A percentile compares a stretch with the other conserved stretches of the same genome.
These are phyloP conservation scores for Philonicus albiceps DNA, from an alignment of 2,888 invertebrate species.

Conservation along the genomic window DNA sequence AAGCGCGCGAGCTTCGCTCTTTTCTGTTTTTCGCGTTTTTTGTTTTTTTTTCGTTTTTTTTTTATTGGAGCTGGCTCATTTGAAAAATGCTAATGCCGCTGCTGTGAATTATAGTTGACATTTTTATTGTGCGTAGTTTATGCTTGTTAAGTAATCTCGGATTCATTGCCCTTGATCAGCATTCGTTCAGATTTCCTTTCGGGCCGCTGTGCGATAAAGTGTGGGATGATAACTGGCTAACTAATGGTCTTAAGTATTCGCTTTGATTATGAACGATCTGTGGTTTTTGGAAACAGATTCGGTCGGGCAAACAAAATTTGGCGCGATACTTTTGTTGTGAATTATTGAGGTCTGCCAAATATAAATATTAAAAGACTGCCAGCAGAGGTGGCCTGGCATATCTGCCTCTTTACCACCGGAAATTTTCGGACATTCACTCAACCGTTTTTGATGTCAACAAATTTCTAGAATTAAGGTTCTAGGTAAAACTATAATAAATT, in stretches of 20 bases:
- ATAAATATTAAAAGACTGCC: not conserved
- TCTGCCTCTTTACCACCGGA: not conserved
- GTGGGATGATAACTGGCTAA: slow-evolving; percentile 6
- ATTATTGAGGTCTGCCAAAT: not conserved
- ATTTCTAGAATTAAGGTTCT: not conserved
- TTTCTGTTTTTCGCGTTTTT: not conserved
- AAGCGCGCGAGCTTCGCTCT: not conserved
- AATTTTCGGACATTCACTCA: not conserved
- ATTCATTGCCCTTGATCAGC: slow-evolving; percentile 36
- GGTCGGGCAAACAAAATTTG: not conserved
- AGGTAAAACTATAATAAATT: too few relatives aligned
- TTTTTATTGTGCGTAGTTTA: slow-evolving; percentile 36
- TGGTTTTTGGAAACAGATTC: not conserved
- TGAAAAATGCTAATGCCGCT: slow-evolving; percentile 32
- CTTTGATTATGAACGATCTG: not conserved
- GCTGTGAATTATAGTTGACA: slow-evolving; percentile 26
- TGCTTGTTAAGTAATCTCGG: slow-evolving; percentile 23
- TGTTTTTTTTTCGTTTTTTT: not conserved
- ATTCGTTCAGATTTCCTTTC: slow-evolving; percentile 17
- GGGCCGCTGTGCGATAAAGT: not conserved
- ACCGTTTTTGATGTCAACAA: not conserved
- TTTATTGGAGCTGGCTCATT: slow-evolving; percentile 25
- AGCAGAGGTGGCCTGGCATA: not conserved
- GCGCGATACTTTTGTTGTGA: not conserved
- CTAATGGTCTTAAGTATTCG: not conserved